Conservation (phyloP, 2,888 invertebrate species). For the Proisotoma minuta region DNA sequence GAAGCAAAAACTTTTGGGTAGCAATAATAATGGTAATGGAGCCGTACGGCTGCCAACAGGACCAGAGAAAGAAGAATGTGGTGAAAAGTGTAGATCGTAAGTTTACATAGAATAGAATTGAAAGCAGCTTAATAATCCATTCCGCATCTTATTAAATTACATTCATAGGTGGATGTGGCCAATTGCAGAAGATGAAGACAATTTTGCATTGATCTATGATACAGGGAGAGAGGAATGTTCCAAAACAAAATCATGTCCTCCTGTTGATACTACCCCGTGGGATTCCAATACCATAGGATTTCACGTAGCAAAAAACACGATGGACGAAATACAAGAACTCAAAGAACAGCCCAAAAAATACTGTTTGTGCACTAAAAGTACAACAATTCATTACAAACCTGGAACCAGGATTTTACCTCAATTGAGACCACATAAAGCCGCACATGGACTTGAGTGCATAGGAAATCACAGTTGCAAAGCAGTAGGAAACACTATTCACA, state of each 20-base stretch:
- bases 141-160: background rate
- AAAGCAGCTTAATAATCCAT: background rate
- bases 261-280: conserved; percentile 24
- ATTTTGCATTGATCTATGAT: conserved; percentile 28
- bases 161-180: conserved; percentile 36
- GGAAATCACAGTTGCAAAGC: conserved; percentile 27
- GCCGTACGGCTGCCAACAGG: conserved; percentile 21
- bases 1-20: background rate
- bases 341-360: conserved; percentile 16
- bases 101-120: background rate
- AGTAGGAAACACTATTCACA: conserved; percentile 16
- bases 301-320: background rate
- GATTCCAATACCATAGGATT: background rate
- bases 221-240: conserved; percentile 13
- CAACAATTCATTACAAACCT: conserved; percentile 10
- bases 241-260: conserved; percentile 10
- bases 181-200: conserved; percentile 24
- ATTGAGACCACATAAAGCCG: conserved; percentile 10
- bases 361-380: conserved; percentile 25
- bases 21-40: too few relatives aligned
- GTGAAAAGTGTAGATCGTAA: conserved; percentile 26
- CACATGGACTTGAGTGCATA: conserved; percentile 19
- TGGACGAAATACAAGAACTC: background rate
- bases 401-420: conserved; percentile 18
- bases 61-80: conserved; percentile 31